A percentile compares a stretch with the other conserved stretches of the same genome.
Evolutionary conservation across 2,797 vertebrate genomes (phyloP).

Genomic region (Todus mexicanus): DNA sequence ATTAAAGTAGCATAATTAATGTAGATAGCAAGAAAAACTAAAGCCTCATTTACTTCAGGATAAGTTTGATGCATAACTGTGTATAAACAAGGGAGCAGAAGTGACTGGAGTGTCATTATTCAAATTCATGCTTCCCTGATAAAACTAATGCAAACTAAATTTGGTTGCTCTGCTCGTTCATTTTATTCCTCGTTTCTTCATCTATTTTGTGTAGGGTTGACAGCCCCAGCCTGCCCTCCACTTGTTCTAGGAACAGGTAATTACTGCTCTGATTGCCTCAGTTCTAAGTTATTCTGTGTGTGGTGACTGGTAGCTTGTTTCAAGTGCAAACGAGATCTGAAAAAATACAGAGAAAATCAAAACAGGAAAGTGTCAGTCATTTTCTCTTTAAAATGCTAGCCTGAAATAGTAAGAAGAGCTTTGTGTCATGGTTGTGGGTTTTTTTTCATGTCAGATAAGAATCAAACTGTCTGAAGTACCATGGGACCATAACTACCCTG

Average conservation of each 20-base stretch:
- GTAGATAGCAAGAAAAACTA: neutral
- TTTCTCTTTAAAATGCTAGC: neutral
- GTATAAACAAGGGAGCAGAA: neutral
- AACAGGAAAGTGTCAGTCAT: neutral
- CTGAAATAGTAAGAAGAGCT: neutral
- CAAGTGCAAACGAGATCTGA: neutral
- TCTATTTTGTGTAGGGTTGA: neutral
- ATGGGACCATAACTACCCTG: neutral
- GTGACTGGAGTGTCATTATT: constrained; percentile 10
- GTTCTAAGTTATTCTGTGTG: neutral
- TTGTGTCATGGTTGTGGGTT: fast-evolving
- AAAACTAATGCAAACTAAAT: neutral
- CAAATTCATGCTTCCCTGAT: neutral
- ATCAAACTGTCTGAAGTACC: neutral
- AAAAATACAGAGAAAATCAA: neutral
- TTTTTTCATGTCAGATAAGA: neutral
- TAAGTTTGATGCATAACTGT: neutral
- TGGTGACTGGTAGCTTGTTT: neutral
- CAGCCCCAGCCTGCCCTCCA: neutral
- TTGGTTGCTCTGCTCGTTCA: neutral
- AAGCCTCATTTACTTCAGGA: constrained; percentile 1
- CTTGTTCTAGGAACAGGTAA: neutral
- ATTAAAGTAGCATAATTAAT: neutral
- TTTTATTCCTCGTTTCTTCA: neutral
- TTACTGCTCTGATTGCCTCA: neutral